These are phyloP conservation scores for Frankliniella intonsa DNA, from an alignment of 2,888 invertebrate species.

Conservation along the genomic window DNA sequence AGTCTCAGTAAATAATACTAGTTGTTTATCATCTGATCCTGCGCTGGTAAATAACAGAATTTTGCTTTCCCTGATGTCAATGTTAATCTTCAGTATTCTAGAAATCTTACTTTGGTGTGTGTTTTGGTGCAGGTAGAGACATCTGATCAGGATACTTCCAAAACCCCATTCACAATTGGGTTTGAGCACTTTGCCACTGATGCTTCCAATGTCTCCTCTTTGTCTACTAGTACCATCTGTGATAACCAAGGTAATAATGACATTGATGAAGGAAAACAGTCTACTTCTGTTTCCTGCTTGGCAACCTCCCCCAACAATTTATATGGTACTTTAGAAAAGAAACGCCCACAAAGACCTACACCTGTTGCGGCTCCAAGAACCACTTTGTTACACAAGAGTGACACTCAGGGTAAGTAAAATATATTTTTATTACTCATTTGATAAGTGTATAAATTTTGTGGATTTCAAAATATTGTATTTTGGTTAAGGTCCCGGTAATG, in stretches of 20 bases:
- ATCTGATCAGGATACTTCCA: too few relatives aligned
- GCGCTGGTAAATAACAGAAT: too few relatives aligned
- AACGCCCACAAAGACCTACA: conserved; percentile 48
- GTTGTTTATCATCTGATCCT: too few relatives aligned
- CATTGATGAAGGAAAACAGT: not conserved
- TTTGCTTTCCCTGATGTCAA: too few relatives aligned
- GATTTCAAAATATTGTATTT: not conserved
- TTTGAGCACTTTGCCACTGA: conserved; percentile 24
- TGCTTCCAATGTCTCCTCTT: not conserved
- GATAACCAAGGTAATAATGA: not conserved
- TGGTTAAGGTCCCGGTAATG: not conserved
- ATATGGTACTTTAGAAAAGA: conserved; percentile 40
- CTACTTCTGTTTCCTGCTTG: conserved; percentile 37
- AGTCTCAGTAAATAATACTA: too few relatives aligned
- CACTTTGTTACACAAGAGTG: conserved; percentile 41
- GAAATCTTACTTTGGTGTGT: too few relatives aligned
- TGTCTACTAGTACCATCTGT: not conserved
- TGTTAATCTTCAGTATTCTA: too few relatives aligned
- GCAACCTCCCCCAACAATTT: conserved; percentile 42
- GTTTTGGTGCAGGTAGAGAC: too few relatives aligned
- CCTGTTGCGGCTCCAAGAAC: conserved; percentile 56
- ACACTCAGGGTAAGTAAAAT: conserved; percentile 36
- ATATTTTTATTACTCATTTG: not conserved
- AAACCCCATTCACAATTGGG: not conserved
- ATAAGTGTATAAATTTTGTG: not conserved